Conservation (phyloP, 2,797 vertebrate genomes). For the Lepidocolaptes lacrymiger region DNA sequence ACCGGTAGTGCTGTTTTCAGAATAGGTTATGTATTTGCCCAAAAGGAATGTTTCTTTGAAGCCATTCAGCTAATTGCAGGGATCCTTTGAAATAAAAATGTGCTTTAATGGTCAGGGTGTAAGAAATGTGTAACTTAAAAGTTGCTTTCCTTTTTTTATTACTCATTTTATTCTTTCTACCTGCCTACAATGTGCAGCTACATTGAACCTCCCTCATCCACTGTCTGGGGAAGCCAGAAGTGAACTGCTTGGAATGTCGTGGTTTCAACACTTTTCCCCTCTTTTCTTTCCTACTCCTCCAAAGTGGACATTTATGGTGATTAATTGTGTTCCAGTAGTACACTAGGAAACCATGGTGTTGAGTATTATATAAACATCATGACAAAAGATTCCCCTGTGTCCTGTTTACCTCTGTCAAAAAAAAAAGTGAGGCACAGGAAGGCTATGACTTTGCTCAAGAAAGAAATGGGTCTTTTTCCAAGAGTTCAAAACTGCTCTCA, state of each 20-base stretch:
- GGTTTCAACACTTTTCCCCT: not conserved
- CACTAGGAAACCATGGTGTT: not conserved
- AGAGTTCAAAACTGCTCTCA: not conserved
- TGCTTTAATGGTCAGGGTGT: not conserved
- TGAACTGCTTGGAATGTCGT: not conserved
- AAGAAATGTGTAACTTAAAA: conserved; percentile 14
- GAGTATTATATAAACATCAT: not conserved
- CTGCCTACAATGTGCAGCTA: not conserved
- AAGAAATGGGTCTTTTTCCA: not conserved
- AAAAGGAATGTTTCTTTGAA: conserved; percentile 31
- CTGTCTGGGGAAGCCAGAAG: not conserved
- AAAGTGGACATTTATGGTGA: not conserved
- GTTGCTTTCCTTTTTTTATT: not conserved
- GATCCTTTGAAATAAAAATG: not conserved
- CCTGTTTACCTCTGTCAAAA: not conserved
- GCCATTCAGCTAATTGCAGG: not conserved
- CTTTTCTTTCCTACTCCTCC: not conserved
- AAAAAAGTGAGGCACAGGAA: not conserved
- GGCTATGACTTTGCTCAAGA: not conserved
- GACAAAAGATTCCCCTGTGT: not conserved
- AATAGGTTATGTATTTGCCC: conserved; percentile 35
- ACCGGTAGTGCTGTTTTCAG: not conserved
- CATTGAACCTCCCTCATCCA: not conserved
- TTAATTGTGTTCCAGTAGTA: not conserved
- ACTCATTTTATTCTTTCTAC: not conserved